phyloP scores from a whole-genome alignment of 2,113 vertebrate species.

The Tetraodon nigroviridis region DNA sequence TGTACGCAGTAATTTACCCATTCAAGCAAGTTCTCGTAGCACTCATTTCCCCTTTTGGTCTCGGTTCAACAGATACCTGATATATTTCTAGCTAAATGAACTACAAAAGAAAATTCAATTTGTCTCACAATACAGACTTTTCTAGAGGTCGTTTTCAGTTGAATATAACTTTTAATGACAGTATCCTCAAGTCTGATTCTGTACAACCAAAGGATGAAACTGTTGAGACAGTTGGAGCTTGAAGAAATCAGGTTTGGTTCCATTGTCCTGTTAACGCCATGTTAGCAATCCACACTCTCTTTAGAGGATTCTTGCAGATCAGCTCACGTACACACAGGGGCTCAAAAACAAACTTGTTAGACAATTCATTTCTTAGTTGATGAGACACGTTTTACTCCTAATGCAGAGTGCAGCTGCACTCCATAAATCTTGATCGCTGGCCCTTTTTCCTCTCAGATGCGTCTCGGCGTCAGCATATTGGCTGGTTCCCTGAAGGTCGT shows the following conservation, averaged over 20 bases:
- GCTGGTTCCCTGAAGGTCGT: slow-evolving; percentile 62
- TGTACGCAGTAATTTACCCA: neutral
- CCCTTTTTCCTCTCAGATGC: slow-evolving; percentile 32
- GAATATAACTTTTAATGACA: no score
- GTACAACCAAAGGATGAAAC: slow-evolving; percentile 70
- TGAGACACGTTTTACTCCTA: slow-evolving; percentile 51
- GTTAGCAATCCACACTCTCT: slow-evolving; percentile 58
- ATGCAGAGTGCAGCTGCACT: slow-evolving; percentile 33
- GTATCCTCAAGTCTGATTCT: no score
- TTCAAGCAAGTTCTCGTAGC: neutral
- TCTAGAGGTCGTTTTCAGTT: no score
- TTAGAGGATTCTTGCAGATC: slow-evolving; percentile 35
- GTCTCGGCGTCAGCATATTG: slow-evolving; percentile 40
- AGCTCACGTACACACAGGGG: slow-evolving; percentile 6
- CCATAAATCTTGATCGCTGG: slow-evolving; percentile 58
- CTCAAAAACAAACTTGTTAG: slow-evolving; percentile 39
- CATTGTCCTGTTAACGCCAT: slow-evolving; percentile 57
- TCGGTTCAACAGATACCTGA: neutral
- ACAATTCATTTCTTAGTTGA: slow-evolving; percentile 53
- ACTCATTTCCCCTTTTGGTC: neutral
- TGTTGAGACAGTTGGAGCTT: slow-evolving; percentile 58
- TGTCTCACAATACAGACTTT: neutral
- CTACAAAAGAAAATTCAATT: neutral
- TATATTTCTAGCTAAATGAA: neutral
- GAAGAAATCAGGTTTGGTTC: slow-evolving; percentile 64